phyloP scores from a whole-genome alignment of 2,797 vertebrate species.

The Lophius americanus region DNA sequence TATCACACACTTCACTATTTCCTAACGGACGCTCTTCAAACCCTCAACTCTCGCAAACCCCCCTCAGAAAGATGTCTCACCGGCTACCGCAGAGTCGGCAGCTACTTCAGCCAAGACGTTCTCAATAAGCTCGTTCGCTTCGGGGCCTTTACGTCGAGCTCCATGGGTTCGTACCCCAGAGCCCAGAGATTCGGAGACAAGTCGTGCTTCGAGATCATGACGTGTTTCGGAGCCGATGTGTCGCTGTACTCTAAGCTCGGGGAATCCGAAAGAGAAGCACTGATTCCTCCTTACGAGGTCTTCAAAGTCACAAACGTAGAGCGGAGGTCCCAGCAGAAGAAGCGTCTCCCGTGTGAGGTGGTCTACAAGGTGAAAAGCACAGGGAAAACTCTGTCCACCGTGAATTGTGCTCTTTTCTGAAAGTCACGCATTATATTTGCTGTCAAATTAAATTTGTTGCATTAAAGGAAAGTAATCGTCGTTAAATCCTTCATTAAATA shows the following conservation, averaged over 20 bases:
- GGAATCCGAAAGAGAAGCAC: conserved; percentile 34
- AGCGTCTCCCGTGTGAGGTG: conserved; percentile 59
- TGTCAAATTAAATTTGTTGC: background rate
- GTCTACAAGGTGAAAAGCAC: conserved; percentile 49
- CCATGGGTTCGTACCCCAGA: conserved; percentile 33
- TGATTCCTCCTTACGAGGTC: conserved; percentile 63
- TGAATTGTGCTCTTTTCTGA: conserved; percentile 51
- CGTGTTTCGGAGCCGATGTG: conserved; percentile 53
- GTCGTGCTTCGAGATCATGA: conserved; percentile 56
- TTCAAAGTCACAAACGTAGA: conserved; percentile 52
- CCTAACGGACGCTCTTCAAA: conserved; percentile 52
- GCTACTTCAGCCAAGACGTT: conserved; percentile 30
- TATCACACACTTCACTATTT: conserved; percentile 58
- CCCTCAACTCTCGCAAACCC: conserved; percentile 33
- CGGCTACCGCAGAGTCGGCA: conserved; percentile 29
- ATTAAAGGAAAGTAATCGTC: too few relatives aligned
- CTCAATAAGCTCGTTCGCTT: conserved; percentile 50
- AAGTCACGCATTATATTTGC: background rate
- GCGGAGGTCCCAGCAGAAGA: conserved; percentile 2
- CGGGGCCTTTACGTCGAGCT: conserved; percentile 55
- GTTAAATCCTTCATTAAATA: too few relatives aligned
- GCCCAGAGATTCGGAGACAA: conserved; percentile 34
- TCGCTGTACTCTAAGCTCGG: conserved; percentile 41
- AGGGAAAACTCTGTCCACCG: conserved; percentile 11
- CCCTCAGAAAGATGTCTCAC: conserved; percentile 25